phyloP scores from a whole-genome alignment of 2,888 invertebrate genomes.

The Adela reaumurella region DNA sequence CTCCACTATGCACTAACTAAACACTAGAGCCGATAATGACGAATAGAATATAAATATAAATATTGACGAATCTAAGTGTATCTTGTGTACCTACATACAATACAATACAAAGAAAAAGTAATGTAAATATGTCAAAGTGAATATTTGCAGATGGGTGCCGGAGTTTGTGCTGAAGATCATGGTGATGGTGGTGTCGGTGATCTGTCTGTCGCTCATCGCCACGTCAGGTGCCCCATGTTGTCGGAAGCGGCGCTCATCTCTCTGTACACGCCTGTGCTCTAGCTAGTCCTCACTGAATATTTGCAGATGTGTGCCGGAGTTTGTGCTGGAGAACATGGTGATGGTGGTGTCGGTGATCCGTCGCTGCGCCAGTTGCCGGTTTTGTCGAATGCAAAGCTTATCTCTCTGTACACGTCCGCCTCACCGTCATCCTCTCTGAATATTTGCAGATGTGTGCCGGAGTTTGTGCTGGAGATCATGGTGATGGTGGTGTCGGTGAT shows the following conservation, averaged over 20 bases:
- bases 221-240: slow-evolving; percentile 25
- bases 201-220: slow-evolving; percentile 64
- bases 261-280: slow-evolving; percentile 66
- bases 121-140: no score
- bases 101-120: no score
- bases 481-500: slow-evolving; percentile 76
- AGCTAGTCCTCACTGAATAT: slow-evolving; percentile 60
- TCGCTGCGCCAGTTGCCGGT: slow-evolving; percentile 35
- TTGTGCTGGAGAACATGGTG: slow-evolving; percentile 83
- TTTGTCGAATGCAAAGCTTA: slow-evolving; percentile 61
- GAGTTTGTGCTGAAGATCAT: slow-evolving; percentile 89
- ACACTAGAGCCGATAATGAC: no score
- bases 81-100: no score
- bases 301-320: slow-evolving; percentile 80
- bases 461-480: slow-evolving; percentile 85
- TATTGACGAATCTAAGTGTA: no score
- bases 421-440: slow-evolving; percentile 84
- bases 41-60: no score
- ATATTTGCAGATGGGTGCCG: slow-evolving; percentile 82
- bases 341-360: slow-evolving; percentile 75
- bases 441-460: slow-evolving; percentile 86
- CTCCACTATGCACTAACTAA: no score
- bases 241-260: slow-evolving; percentile 65
- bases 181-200: slow-evolving; percentile 74
- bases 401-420: slow-evolving; percentile 61